Percentiles rank a stretch among this genome's conserved stretches.
Evolutionary conservation across 2,888 invertebrate species (phyloP).

Genomic region (Catocala sponsa): DNA sequence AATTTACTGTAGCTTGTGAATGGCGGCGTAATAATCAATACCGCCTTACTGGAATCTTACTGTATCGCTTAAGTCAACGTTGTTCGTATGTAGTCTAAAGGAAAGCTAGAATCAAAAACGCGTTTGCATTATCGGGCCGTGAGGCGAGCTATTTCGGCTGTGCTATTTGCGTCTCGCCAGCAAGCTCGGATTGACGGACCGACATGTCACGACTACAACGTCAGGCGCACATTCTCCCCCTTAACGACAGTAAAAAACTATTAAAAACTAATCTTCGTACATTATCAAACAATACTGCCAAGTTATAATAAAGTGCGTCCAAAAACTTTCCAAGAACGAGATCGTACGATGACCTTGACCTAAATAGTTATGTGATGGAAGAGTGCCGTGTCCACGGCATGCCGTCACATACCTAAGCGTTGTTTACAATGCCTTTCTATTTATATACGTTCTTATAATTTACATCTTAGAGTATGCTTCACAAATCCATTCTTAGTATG

Average conservation of each 20-base stretch:
- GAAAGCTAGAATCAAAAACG: constrained; percentile 82
- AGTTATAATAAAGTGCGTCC: constrained; percentile 17
- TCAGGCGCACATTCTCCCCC: constrained; percentile 68
- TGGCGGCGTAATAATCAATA: constrained; percentile 18
- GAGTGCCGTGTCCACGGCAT: constrained; percentile 40
- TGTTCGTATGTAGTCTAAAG: constrained; percentile 64
- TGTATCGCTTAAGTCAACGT: constrained; percentile 35
- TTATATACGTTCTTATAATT: constrained; percentile 26
- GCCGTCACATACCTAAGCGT: constrained; percentile 44
- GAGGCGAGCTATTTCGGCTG: constrained; percentile 83
- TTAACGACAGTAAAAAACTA: constrained; percentile 63
- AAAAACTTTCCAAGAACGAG: constrained; percentile 42
- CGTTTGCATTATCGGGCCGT: constrained; percentile 84
- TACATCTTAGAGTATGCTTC: constrained; percentile 16
- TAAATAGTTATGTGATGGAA: constrained; percentile 71
- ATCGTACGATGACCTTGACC: constrained; percentile 82
- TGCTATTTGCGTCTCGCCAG: constrained; percentile 83
- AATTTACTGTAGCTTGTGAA: constrained; percentile 9
- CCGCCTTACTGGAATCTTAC: constrained; percentile 26
- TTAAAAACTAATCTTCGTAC: constrained; percentile 51
- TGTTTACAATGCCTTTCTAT: constrained; percentile 54
- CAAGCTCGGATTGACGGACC: constrained; percentile 87
- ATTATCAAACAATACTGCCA: constrained; percentile 30
- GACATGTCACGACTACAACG: constrained; percentile 81
- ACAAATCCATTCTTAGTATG: constrained; percentile 12